Conservation (phyloP, 1,140 invertebrate genomes). For the Zaprionus africanus region DNA sequence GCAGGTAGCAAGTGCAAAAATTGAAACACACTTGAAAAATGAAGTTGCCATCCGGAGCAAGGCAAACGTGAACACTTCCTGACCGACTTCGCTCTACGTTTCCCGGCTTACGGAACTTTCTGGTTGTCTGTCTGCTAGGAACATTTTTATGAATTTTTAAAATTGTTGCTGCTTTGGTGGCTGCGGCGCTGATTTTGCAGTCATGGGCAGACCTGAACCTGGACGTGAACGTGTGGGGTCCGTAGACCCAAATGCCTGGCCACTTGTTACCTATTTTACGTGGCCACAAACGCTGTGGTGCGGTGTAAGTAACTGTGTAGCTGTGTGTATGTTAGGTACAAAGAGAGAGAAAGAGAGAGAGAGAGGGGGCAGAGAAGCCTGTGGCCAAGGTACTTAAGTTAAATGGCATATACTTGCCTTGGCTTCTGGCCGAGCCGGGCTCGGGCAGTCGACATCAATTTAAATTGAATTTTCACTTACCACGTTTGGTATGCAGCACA, state of each 20-base stretch:
- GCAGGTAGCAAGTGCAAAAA: constrained; percentile 58
- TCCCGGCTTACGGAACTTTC: not conserved
- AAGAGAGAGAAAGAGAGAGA: not conserved
- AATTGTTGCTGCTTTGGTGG: constrained; percentile 78
- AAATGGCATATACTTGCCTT: constrained; percentile 76
- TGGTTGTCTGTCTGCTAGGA: constrained; percentile 15
- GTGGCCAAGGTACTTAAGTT: constrained; percentile 78
- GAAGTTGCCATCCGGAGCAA: constrained; percentile 48
- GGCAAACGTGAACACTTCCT: constrained; percentile 39
- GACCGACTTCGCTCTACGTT: constrained; percentile 1
- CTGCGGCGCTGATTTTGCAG: constrained; percentile 74
- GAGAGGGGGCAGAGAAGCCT: constrained; percentile 13
- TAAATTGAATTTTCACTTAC: constrained; percentile 84
- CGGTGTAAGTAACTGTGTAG: constrained; percentile 3
- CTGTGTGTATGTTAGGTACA: constrained; percentile 2
- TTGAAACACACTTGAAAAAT: constrained; percentile 81
- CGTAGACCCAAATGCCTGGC: constrained; percentile 66
- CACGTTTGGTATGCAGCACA: constrained; percentile 69
- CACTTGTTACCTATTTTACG: constrained; percentile 82
- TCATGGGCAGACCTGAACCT: constrained; percentile 62
- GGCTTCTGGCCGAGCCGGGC: constrained; percentile 15
- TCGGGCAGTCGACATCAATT: constrained; percentile 76
- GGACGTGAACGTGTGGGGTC: constrained; percentile 40
- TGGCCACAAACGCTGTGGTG: constrained; percentile 51
- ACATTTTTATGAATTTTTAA: constrained; percentile 82